These are phyloP conservation scores for Archips crataeganus DNA, from an alignment of 2,888 invertebrate genomes.

Conservation along the genomic window DNA sequence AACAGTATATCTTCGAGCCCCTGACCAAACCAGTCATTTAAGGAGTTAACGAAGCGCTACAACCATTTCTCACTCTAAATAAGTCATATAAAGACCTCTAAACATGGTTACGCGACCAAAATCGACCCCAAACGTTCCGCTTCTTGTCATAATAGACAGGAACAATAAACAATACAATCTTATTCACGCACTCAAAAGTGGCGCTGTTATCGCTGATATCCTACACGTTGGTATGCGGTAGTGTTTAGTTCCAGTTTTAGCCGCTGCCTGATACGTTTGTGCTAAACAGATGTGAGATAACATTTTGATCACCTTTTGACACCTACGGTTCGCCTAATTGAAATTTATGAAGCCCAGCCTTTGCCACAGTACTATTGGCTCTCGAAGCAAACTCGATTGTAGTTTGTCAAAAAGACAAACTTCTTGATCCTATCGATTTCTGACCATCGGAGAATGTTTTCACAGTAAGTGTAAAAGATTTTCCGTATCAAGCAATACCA, in stretches of 20 bases:
- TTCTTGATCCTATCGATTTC: no score
- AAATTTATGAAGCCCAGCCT: slow-evolving; percentile 78
- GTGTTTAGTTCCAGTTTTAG: slow-evolving; percentile 26
- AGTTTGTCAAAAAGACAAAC: no score
- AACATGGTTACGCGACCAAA: slow-evolving; percentile 9
- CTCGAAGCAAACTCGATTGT: slow-evolving; percentile 19
- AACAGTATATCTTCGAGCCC: neutral
- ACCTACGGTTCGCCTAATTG: slow-evolving; percentile 72
- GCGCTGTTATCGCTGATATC: slow-evolving; percentile 1
- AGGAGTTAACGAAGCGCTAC: neutral
- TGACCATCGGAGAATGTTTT: no score
- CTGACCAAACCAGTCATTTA: neutral
- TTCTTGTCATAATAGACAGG: slow-evolving; percentile 63
- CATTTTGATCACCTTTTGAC: slow-evolving; percentile 68
- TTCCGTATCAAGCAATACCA: no score
- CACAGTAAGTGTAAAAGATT: no score
- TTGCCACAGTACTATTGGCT: slow-evolving; percentile 44
- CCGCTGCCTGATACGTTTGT: slow-evolving; percentile 49
- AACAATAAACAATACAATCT: slow-evolving; percentile 62
- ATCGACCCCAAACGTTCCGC: slow-evolving; percentile 37
- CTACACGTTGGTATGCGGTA: neutral
- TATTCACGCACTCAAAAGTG: neutral
- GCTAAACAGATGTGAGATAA: slow-evolving; percentile 60
- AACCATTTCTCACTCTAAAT: slow-evolving; percentile 4
- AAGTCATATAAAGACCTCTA: slow-evolving; percentile 6